Evolutionary conservation across 2,797 vertebrate species (phyloP).

Genomic region (Notolabrus celidotus): DNA sequence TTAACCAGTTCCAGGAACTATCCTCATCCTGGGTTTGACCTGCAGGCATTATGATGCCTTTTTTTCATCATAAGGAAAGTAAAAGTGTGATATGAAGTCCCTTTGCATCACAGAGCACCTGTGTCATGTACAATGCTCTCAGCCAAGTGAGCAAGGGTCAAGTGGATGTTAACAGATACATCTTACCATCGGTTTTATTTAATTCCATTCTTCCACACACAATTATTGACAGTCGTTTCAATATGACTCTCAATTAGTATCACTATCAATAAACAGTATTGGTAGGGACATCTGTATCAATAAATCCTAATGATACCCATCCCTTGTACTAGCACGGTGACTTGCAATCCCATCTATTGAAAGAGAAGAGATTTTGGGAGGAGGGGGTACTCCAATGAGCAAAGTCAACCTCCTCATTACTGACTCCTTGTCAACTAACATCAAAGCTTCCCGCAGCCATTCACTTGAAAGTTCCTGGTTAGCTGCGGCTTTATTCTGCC

Average conservation of each 20-base stretch:
- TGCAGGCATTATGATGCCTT: neutral
- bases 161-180: neutral
- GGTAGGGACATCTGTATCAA: neutral
- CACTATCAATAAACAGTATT: neutral
- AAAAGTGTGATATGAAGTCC: neutral
- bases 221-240: neutral
- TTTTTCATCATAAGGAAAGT: neutral
- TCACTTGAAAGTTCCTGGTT: constrained; percentile 45
- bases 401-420: constrained; percentile 68
- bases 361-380: constrained; percentile 19
- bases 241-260: neutral
- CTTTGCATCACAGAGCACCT: neutral
- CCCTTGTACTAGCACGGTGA: constrained; percentile 4
- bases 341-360: constrained; percentile 36
- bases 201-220: neutral
- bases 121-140: neutral
- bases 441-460: constrained; percentile 57
- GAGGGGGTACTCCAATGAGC: constrained; percentile 6
- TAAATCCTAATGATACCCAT: neutral
- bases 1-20: neutral
- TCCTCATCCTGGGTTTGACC: neutral
- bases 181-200: neutral
- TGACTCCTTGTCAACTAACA: constrained; percentile 48
- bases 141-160: too few relatives aligned
- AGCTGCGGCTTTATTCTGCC: constrained; percentile 24